phyloP scores from a whole-genome alignment of 2,797 vertebrate species.

The Sparus aurata region DNA sequence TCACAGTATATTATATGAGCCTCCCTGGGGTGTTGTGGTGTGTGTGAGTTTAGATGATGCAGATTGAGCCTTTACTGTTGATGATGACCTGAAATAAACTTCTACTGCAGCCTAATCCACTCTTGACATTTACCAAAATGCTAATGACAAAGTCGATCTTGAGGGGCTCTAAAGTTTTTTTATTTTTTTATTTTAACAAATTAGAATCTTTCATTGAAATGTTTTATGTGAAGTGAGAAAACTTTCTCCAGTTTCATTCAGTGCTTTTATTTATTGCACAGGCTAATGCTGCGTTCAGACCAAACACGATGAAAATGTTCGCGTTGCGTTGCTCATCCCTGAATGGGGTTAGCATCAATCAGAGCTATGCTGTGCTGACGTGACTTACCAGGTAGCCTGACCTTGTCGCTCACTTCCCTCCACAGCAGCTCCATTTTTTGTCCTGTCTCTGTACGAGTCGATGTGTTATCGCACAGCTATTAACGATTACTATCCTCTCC shows the following conservation, averaged over 20 bases:
- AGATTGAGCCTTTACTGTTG: not conserved
- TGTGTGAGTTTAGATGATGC: not conserved
- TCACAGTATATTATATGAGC: not conserved
- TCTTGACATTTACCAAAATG: constrained; percentile 3
- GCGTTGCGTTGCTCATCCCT: no score
- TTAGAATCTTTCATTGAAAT: not conserved
- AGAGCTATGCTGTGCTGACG: no score
- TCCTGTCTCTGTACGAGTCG: no score
- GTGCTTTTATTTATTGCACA: not conserved
- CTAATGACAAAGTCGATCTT: constrained; percentile 8
- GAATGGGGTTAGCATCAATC: no score
- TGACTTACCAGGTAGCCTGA: no score
- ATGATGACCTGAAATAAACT: not conserved
- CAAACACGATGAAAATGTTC: no score
- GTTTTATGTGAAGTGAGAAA: not conserved
- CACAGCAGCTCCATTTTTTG: no score
- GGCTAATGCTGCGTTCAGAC: no score
- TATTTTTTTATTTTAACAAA: no score
- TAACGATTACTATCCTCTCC: no score
- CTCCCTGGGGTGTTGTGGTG: not conserved
- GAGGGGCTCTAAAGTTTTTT: not conserved
- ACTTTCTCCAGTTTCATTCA: not conserved
- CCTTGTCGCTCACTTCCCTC: no score
- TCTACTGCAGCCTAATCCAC: not conserved
- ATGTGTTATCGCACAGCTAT: no score